Evolutionary conservation across 2,797 vertebrate genomes (phyloP).

Genomic region (Adrianichthys oophorus): DNA sequence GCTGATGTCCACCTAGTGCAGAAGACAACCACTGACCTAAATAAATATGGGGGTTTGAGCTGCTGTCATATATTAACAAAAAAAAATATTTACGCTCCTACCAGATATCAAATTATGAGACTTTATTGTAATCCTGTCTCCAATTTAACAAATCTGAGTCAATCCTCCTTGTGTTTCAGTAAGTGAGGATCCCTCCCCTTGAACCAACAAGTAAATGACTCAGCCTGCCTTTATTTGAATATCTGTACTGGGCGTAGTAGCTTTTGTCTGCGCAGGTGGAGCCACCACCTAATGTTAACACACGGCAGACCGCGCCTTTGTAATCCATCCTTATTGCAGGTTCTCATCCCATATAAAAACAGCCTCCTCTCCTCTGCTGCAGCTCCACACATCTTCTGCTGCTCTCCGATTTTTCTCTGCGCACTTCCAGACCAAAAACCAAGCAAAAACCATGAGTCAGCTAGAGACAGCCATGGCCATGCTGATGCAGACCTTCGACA

Average conservation of each 20-base stretch:
- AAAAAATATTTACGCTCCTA: not conserved
- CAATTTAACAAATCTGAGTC: not conserved
- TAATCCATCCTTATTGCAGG: not conserved
- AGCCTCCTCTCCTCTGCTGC: not conserved
- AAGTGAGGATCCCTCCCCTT: not conserved
- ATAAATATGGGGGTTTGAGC: not conserved
- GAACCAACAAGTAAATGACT: conserved; percentile 13
- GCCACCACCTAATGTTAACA: conserved; percentile 19
- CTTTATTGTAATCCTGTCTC: not conserved
- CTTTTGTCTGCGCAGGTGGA: conserved; percentile 13
- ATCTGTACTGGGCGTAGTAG: conserved; percentile 6
- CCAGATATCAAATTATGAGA: not conserved
- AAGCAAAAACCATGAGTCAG: conserved; percentile 42
- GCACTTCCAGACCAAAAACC: not conserved
- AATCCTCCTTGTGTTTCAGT: not conserved
- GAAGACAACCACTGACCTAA: conserved; percentile 7
- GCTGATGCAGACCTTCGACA: conserved; percentile 71
- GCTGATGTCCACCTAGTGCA: not conserved
- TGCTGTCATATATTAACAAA: not conserved
- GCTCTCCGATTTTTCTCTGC: not conserved
- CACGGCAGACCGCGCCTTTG: rapidly evolving
- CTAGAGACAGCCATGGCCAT: conserved; percentile 71
- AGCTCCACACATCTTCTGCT: conserved; percentile 2
- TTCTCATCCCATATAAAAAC: conserved; percentile 33
- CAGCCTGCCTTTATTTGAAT: not conserved